Evolutionary conservation across 1,140 invertebrate genomes (phyloP), one percentile per base, ranked within the genome.

Genomic region (Contarinia nasturtii): DNA sequence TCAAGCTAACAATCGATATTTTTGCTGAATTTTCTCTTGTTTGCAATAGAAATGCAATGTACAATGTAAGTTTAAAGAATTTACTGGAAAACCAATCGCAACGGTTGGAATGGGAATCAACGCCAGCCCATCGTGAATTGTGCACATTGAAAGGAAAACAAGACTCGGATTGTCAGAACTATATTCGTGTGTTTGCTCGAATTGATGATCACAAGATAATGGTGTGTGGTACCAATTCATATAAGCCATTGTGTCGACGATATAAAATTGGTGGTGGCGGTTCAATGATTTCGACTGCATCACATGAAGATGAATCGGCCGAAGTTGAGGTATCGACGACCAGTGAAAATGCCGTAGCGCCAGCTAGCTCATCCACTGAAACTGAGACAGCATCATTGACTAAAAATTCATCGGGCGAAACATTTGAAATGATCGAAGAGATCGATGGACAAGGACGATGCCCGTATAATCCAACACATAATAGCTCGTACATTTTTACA

Each of bases 151-250:
- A 93, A 63, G 89, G 89, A 43, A 88, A 86, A 61, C 77, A 73
- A 46, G 79, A 83, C 55, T 82, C 89, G 71, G 82, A 86, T 60
- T 97, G 93, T 67, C 91, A 97, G 68, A 97, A 97, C 68, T 96
- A 92, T 65, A 82, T 97, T 51, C 75, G 92, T 49, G 86, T 98
- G 18, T 76, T 91, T 53, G 68, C 67, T 7, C 59, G 66, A 5
- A 78, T 65, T 12, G 73, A 58, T 59, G 76, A 86, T 50, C 79
- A 80, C 10, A 74, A 79, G 49, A 71, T 92, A 20, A 69, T 92
- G 45, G 78, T 96, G 40, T 98, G 94, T 66, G 94, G 94, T 17
- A 98, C 94, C 21, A 94, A 98, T 67, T 89, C 92, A 7, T 97
- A 86, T 69, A 94, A 92, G 59, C 93, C 93, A 2, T 74, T 79